phyloP scores from a whole-genome alignment of 1,140 invertebrate genomes.

The Drosophila cardini region DNA sequence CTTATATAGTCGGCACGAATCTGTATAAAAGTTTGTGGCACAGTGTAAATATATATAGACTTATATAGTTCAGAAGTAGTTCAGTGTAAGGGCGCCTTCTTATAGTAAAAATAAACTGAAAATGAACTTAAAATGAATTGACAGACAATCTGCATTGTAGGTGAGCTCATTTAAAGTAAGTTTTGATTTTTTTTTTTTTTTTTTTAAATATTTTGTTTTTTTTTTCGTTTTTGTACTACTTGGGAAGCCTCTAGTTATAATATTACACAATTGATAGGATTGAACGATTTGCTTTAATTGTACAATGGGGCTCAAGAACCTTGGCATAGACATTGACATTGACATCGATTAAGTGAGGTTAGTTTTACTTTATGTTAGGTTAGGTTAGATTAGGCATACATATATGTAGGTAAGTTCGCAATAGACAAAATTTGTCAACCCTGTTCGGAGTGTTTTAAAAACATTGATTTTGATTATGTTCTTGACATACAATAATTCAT shows the following conservation, averaged over 20 bases:
- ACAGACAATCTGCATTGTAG: constrained; percentile 42
- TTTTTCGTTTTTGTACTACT: constrained; percentile 67
- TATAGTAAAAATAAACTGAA: constrained; percentile 39
- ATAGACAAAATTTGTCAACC: constrained; percentile 54
- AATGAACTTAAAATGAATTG: constrained; percentile 31
- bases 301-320: constrained; percentile 35
- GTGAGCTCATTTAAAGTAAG: constrained; percentile 64
- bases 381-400: constrained; percentile 40
- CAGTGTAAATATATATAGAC: constrained; percentile 50
- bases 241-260: constrained; percentile 79
- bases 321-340: constrained; percentile 53
- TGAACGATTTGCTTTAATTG: constrained; percentile 36
- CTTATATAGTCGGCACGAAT: constrained; percentile 42
- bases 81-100: constrained; percentile 46
- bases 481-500: constrained; percentile 51
- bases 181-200: constrained; percentile 12
- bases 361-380: constrained; percentile 30
- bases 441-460: constrained; percentile 57
- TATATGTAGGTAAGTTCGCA: constrained; percentile 39
- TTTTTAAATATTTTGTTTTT: constrained; percentile 12
- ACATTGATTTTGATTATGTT: constrained; percentile 78
- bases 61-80: constrained; percentile 37
- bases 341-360: constrained; percentile 48
- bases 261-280: constrained; percentile 68
- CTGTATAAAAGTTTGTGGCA: constrained; percentile 61